Percentiles rank a stretch among this genome's conserved stretches.
These are phyloP conservation scores for Tragelaphus strepsiceros DNA, from an alignment of 2,113 vertebrate species.

Conservation along the genomic window DNA sequence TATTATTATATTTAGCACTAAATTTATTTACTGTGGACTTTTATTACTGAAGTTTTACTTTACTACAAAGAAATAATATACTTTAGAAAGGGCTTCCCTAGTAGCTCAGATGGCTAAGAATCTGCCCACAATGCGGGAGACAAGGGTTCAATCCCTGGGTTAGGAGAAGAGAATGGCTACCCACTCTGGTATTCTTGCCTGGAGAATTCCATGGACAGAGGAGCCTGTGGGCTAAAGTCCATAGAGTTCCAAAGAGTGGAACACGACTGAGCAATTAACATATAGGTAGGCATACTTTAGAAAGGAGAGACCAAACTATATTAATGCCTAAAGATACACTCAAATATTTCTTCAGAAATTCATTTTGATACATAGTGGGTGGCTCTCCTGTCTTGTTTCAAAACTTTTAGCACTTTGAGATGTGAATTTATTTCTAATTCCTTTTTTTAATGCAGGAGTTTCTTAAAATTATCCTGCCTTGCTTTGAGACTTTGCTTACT, in stretches of 20 bases:
- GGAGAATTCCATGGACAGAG: background rate
- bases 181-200: background rate
- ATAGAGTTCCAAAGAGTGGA: background rate
- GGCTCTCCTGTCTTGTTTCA: background rate
- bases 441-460: background rate
- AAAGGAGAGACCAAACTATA: background rate
- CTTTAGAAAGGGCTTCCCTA: background rate
- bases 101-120: background rate
- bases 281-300: background rate
- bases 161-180: background rate
- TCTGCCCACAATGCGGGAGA: background rate
- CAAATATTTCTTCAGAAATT: background rate
- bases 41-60: background rate
- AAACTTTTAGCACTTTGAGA: background rate
- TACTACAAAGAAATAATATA: background rate
- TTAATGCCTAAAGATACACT: background rate
- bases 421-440: background rate
- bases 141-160: background rate
- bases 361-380: background rate
- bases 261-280: accelerated
- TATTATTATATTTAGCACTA: background rate
- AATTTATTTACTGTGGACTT: background rate
- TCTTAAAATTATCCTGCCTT: background rate
- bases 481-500: background rate
- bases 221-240: background rate